Evolutionary conservation across 2,888 invertebrate species (phyloP).

Genomic region (Allacma fusca): DNA sequence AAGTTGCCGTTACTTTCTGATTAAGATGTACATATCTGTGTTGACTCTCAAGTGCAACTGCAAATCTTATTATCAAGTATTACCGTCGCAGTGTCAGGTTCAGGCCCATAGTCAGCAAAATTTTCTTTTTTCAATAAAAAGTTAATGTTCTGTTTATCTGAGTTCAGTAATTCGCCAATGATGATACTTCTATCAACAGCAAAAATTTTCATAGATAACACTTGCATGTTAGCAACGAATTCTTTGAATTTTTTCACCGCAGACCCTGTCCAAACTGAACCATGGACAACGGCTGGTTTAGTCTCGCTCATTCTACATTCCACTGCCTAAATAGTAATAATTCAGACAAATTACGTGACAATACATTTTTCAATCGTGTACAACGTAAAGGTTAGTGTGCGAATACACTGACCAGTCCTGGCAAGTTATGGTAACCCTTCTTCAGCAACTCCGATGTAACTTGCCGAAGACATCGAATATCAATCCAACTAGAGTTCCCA

Average conservation of each 20-base stretch:
- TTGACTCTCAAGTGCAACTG: too few species aligned
- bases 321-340: constrained; percentile 56
- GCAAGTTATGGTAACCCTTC: not conserved
- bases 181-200: constrained; percentile 80
- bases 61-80: not conserved
- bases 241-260: constrained; percentile 45
- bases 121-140: constrained; percentile 69
- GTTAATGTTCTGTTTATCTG: constrained; percentile 55
- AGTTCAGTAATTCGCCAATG: constrained; percentile 70
- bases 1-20: too few species aligned
- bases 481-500: constrained; percentile 69
- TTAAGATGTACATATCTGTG: too few species aligned
- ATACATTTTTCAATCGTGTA: not conserved
- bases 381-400: too few species aligned
- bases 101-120: constrained; percentile 75
- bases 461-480: constrained; percentile 38
- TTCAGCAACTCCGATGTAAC: constrained; percentile 44
- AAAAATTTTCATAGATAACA: constrained; percentile 67
- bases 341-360: not conserved
- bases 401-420: constrained; percentile 49
- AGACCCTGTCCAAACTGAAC: constrained; percentile 54
- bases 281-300: constrained; percentile 54
- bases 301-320: constrained; percentile 56
- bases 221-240: constrained; percentile 41
- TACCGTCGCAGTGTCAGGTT: constrained; percentile 80